phyloP scores from a whole-genome alignment of 2,888 invertebrate species.

The Rugalucina vietnamica region DNA sequence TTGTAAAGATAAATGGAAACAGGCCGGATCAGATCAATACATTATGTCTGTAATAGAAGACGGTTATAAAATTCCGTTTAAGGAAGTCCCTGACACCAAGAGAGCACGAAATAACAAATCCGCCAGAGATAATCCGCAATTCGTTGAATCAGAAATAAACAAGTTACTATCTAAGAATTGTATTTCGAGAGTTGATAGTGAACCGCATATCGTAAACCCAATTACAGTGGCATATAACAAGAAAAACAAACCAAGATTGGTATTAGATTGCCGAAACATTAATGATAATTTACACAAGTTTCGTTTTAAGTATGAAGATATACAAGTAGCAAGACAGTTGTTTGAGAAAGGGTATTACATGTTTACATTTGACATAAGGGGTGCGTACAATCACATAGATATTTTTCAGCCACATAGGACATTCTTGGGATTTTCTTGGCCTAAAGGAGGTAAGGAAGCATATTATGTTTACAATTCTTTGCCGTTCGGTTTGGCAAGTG shows the following conservation, averaged over 20 bases:
- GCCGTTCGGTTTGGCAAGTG: background rate
- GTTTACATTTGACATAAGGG: background rate
- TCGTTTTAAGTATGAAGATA: background rate
- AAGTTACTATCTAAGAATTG: background rate
- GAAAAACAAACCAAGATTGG: background rate
- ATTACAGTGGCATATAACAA: too few relatives aligned
- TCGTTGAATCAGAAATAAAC: background rate
- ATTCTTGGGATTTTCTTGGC: background rate
- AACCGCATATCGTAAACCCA: background rate
- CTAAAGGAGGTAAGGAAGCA: background rate
- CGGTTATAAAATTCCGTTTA: too few relatives aligned
- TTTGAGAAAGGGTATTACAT: background rate
- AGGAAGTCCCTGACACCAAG: too few relatives aligned
- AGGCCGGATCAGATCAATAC: too few relatives aligned
- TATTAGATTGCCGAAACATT: slow-evolving; percentile 9
- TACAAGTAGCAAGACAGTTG: background rate
- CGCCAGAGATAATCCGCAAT: background rate
- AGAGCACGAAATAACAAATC: slow-evolving; percentile 11
- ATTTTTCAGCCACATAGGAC: background rate
- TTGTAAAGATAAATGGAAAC: too few relatives aligned
- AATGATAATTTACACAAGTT: background rate
- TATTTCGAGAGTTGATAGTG: background rate
- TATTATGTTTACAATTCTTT: background rate
- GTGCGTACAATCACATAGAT: background rate
- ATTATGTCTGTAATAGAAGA: too few relatives aligned